These are phyloP conservation scores for Archilochus colubris DNA, from an alignment of 2,113 vertebrate species.

Conservation along the genomic window DNA sequence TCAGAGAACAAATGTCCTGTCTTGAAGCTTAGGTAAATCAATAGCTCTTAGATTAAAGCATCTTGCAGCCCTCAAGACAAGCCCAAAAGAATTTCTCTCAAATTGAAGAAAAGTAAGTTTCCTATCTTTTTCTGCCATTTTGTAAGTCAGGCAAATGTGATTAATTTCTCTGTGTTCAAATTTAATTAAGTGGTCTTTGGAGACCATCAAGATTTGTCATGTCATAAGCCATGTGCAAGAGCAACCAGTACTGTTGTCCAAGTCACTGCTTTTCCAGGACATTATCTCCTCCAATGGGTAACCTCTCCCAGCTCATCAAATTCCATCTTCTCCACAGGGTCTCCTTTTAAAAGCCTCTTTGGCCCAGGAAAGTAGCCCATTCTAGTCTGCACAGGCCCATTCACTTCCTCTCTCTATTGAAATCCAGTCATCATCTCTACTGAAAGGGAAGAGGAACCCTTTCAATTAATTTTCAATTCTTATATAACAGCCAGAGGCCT, in stretches of 20 bases:
- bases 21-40: conserved; percentile 22
- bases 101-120: background rate
- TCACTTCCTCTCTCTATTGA: background rate
- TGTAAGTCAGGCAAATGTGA: background rate
- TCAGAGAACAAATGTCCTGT: background rate
- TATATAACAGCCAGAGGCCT: background rate
- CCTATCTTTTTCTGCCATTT: background rate
- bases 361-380: background rate
- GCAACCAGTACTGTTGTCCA: background rate
- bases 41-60: conserved; percentile 2
- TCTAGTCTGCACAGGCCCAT: accelerated
- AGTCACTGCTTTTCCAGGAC: background rate
- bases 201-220: background rate
- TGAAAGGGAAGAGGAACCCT: background rate
- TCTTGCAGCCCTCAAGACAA: background rate
- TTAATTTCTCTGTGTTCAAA: background rate
- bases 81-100: background rate
- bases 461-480: background rate
- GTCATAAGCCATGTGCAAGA: background rate
- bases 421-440: background rate
- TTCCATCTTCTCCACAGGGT: background rate
- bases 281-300: background rate
- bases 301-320: background rate
- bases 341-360: background rate
- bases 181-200: background rate